Base-by-base conservation (phyloP, 2,113 vertebrate species). In the Chrysochloris asiatica region DNA sequence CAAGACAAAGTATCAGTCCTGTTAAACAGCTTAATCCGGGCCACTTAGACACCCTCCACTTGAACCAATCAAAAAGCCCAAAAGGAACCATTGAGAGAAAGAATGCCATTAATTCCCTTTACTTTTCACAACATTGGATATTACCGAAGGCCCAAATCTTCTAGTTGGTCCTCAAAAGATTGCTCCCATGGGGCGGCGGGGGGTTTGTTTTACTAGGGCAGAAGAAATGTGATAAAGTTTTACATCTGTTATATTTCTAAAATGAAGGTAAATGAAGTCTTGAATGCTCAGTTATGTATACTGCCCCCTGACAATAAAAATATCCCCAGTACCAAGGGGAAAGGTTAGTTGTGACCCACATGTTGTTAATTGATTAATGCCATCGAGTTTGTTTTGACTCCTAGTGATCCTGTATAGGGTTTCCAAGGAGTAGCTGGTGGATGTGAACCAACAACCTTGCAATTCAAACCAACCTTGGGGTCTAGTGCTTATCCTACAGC, bases 11-110 rank as follows among this genome's bases (percentile, higher is more conserved):
- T 91, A 95, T 96, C 90, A 91, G 89, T 89, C 86, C 86, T 93
- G 67, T 96, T 97, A 95, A 97, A 95, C 59, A 96, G 85, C 78
- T 96, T 96, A 92, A 96, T 96, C 93, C 96, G 92, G 91, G 92
- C 83, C 91, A 91, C 94, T 97, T 96, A 96, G 56, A 81, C 2
- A 0, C 56, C 36, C 87, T 92, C 93, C 80, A 89, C 83, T 86
- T 91, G 95, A 96, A 96, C 87, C 82, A 85, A 80, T 96, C 93
- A 67, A 50, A 71, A 79, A 63, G 41, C 92, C 92, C 92, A 78
- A 83, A 75, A 93, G 47, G 30, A 89, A 47, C 0, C 0, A 45
- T 21, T 50, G 85, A 82, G 24, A 80, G 48, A 84, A 94, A 54
- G 43, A 83, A 73, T 41, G 33, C 45, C 30, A 13, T 36, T n/a